These are phyloP conservation scores for Adela reaumurella DNA, from an alignment of 2,888 invertebrate genomes.

Conservation along the genomic window DNA sequence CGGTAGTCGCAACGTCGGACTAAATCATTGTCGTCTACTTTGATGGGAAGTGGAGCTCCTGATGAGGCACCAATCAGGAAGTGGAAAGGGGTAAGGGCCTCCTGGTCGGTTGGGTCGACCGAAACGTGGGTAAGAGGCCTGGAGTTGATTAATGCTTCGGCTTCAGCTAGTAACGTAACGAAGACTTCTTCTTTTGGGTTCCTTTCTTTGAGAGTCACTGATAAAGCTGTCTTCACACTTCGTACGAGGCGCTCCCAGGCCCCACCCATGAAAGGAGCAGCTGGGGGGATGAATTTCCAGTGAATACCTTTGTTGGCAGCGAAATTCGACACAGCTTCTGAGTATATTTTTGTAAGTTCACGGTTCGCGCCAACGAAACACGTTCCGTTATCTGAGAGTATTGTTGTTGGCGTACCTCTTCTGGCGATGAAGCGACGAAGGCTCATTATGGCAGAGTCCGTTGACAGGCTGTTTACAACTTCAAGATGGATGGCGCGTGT, in stretches of 20 bases:
- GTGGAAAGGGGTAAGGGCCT: conserved; percentile 2
- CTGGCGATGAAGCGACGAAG: conserved; percentile 6
- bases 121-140: no score
- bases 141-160: conserved; percentile 1
- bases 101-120: conserved; percentile 1
- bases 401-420: conserved; percentile 5
- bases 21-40: not conserved
- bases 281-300: conserved; percentile 3
- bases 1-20: not conserved
- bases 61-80: not conserved
- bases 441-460: conserved; percentile 1
- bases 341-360: not conserved
- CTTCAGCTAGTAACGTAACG: conserved; percentile 1
- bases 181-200: not conserved
- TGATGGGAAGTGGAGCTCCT: not conserved
- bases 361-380: conserved; percentile 6
- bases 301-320: conserved; percentile 2
- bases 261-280: conserved; percentile 4
- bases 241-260: conserved; percentile 3
- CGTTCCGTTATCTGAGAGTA: conserved; percentile 9
- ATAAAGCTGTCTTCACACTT: not conserved
- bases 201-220: not conserved
- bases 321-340: not conserved
- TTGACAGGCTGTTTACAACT: not conserved
- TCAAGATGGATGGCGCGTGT: not conserved